Evolutionary conservation across 2,797 vertebrate genomes (phyloP), one percentile per base, ranked within the genome.

Genomic region (Acanthurus leucopareius): DNA sequence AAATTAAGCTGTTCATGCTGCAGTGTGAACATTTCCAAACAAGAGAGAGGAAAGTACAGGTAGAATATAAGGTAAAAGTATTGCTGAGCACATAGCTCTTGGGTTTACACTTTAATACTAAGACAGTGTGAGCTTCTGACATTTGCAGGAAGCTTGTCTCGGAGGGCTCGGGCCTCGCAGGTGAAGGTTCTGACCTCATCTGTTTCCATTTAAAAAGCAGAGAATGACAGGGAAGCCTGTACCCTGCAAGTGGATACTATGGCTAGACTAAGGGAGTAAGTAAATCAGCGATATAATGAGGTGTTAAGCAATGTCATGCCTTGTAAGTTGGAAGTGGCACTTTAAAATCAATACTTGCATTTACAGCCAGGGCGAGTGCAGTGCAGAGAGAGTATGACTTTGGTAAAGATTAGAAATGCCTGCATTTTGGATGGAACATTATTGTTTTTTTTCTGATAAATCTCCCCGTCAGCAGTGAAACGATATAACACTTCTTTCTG

Each of bases 311-410:
- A 44, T 86, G 86, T 80, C 75, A 65, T 69, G 69, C 70, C 84
- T 86, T 87, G 67, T 69, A 73, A 85, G 76, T 77, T 73, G 9
- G 16, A 84, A 79, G 82, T 83, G 77, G 76, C 82, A 77, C 79
- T 83, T 80, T 72, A 86, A 87, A 93, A 91, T 92, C 88, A 68
- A 91, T 90, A 75, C 63, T 44, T 68, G 42, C 73, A 75, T 88
- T 86, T 81, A 78, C 75, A 88, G 79, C 70, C 74, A 35, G 53
- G 56, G 44, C 19, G 2, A 58, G 60, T 61, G 63, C 28, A 58
- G 60, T 61, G 63, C 28, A 32, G 28, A 10, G 38, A 69, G 65
- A 47, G 60, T 17, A 35, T 48, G 76, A 73, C 86, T 81, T 83
- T 75, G 71, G 74, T 73, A 49, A 65, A 77, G 61, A 85, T 84